A percentile compares a stretch with the other conserved stretches of the same genome.
Evolutionary conservation across 35 echinoderm and acorn worm species (phyloP).

Genomic region (Acanthaster planci): DNA sequence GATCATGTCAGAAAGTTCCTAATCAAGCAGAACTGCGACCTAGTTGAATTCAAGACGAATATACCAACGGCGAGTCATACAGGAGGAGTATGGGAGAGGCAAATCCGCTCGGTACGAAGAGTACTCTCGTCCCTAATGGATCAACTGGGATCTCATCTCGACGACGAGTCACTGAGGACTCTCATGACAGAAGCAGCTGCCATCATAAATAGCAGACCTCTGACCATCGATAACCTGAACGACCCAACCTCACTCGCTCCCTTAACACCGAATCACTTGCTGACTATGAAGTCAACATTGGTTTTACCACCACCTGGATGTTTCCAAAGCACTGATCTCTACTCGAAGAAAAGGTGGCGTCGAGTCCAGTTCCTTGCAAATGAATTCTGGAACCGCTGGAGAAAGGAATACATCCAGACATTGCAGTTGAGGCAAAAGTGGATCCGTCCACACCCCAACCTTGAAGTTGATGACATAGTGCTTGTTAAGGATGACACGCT

Average conservation of each 20-base stretch:
- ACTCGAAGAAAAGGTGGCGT: constrained; percentile 46
- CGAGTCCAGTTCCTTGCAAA: constrained; percentile 56
- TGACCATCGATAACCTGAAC: constrained; percentile 52
- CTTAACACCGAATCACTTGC: constrained; percentile 72
- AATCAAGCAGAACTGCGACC: constrained; percentile 42
- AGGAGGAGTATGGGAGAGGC: constrained; percentile 69
- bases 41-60: constrained; percentile 66
- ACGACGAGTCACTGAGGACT: constrained; percentile 74
- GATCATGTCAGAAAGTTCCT: constrained; percentile 37
- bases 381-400: constrained; percentile 62
- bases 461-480: constrained; percentile 45
- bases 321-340: constrained; percentile 29
- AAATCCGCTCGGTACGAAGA: constrained; percentile 54
- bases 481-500: constrained; percentile 37
- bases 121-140: constrained; percentile 50
- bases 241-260: constrained; percentile 52
- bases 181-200: constrained; percentile 66
- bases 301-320: constrained; percentile 54
- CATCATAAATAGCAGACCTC: constrained; percentile 63
- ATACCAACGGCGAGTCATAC: constrained; percentile 61
- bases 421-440: constrained; percentile 58
- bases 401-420: constrained; percentile 35
- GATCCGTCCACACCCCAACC: constrained; percentile 21
- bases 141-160: constrained; percentile 48
- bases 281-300: constrained; percentile 60